Base-by-base conservation (phyloP, 2,888 invertebrate genomes). In the Orthonychiurus folsomi region DNA sequence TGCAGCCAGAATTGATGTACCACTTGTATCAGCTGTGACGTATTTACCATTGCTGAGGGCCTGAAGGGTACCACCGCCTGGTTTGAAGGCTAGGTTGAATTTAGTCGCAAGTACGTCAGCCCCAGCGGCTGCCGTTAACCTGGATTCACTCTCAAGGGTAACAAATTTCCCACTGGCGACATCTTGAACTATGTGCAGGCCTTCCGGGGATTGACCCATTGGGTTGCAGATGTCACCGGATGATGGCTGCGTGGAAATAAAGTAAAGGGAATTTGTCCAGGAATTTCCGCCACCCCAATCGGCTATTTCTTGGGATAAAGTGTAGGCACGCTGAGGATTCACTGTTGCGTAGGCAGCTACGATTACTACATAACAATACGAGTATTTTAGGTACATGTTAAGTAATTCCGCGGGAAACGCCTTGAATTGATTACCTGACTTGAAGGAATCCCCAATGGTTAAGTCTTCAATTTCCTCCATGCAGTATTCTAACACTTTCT, bases 251-350 rank as follows among this genome's bases (percentile, higher is more conserved):
- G 68, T 64, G 1, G 66, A 20, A 1, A 68, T 65, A 28, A 68
- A 68, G 53, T 68, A 68, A 0, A 68, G 58, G 12, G 65, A 65
- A 55, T 66, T 68, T 0, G 68, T 64, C 9, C 65, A 65, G 3
- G 66, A 66, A 56, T 68, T 68, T 24, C 68, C 68, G 18, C 63
- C 50, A 5, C 68, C 68, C 68, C 68, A 68, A 52, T 62, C 63
- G 20, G 62, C 66, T 9, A 68, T 58, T 2, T 61, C 47, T 18
- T 50, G 18, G 0, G 68, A 68, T 28, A 63, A 61, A 12, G 21
- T 12, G 56, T 68, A 68, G 1, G 68, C 68, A 12, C 57, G 28
- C 37, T 62, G 58, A 26, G 68, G 68, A 50, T 64, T 64, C 2
- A 64, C 67, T 47, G 60, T 64, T 5, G 67, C 63, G 50, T 65